Percentiles rank a stretch among this genome's conserved stretches.
phyloP scores from a whole-genome alignment of 1,140 invertebrate genomes.

The Drosophila pachea region DNA sequence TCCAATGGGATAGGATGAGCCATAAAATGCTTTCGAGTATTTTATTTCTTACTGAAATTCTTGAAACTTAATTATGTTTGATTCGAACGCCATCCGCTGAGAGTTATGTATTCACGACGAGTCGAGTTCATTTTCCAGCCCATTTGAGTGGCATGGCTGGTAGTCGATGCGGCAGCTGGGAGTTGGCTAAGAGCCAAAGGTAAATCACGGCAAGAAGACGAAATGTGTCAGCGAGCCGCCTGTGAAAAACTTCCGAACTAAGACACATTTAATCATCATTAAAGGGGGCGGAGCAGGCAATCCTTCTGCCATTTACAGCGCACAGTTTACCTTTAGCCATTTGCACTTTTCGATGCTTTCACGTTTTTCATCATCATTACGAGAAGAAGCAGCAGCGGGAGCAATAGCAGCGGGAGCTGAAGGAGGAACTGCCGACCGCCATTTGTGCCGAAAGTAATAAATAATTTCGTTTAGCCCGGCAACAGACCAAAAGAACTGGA shows the following conservation, averaged over 20 bases:
- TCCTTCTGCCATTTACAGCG: slow-evolving; percentile 57
- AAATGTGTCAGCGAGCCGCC: slow-evolving; percentile 37
- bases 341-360: slow-evolving; percentile 76
- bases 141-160: slow-evolving; percentile 54
- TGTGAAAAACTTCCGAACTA: slow-evolving; percentile 27
- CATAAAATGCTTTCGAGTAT: neutral
- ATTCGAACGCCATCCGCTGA: neutral
- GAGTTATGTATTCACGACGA: slow-evolving; percentile 44
- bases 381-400: slow-evolving; percentile 33
- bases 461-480: slow-evolving; percentile 73
- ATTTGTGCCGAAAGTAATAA: slow-evolving; percentile 66
- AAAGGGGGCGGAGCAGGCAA: slow-evolving; percentile 44
- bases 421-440: slow-evolving; percentile 9
- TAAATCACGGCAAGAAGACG: slow-evolving; percentile 47
- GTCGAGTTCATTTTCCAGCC: slow-evolving; percentile 63
- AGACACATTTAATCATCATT: slow-evolving; percentile 74
- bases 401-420: slow-evolving; percentile 7
- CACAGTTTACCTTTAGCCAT: slow-evolving; percentile 53
- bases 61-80: neutral
- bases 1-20: neutral
- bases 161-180: slow-evolving; percentile 46
- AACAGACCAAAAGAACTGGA: slow-evolving; percentile 43
- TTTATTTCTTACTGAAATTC: neutral
- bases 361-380: slow-evolving; percentile 78
- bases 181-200: slow-evolving; percentile 13